phyloP scores from a whole-genome alignment of 30 jellyfish, hydroid and myxozoan genomes.

The Morbakka virulenta region DNA sequence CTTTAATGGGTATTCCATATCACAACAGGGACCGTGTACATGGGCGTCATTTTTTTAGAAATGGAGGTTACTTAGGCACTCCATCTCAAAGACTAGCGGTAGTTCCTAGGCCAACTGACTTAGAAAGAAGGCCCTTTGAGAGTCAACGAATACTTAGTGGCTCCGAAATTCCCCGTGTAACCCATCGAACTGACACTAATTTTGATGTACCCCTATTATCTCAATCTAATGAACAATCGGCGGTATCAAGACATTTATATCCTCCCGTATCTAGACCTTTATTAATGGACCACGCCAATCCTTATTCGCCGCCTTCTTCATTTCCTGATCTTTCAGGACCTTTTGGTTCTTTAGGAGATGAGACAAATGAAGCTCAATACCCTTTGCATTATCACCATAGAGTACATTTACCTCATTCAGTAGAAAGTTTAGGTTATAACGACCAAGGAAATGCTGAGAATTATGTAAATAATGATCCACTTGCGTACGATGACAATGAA shows the following conservation, averaged over 20 bases:
- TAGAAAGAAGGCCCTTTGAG: constrained; percentile 40
- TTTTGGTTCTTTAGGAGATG: not conserved
- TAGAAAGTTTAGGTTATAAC: not conserved
- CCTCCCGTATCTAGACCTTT: not conserved
- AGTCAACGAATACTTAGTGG: constrained; percentile 52
- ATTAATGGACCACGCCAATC: not conserved
- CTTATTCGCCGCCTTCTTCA: not conserved
- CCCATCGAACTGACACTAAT: not conserved
- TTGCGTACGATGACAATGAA: not conserved
- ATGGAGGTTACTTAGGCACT: not conserved
- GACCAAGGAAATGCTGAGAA: not conserved
- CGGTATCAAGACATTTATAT: not conserved
- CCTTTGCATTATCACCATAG: not conserved
- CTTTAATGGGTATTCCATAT: not conserved
- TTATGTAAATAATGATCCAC: not conserved
- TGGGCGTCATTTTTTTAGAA: not conserved
- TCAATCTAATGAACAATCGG: not conserved
- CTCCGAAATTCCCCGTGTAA: constrained; percentile 16
- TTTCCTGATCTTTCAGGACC: not conserved
- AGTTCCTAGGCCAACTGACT: constrained; percentile 40
- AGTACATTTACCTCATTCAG: not conserved
- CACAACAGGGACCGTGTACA: not conserved
- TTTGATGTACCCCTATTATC: not conserved
- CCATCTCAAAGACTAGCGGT: not conserved
- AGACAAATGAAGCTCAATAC: not conserved